Conservation (phyloP, 2,797 vertebrate genomes). For the Microchirus variegatus region DNA sequence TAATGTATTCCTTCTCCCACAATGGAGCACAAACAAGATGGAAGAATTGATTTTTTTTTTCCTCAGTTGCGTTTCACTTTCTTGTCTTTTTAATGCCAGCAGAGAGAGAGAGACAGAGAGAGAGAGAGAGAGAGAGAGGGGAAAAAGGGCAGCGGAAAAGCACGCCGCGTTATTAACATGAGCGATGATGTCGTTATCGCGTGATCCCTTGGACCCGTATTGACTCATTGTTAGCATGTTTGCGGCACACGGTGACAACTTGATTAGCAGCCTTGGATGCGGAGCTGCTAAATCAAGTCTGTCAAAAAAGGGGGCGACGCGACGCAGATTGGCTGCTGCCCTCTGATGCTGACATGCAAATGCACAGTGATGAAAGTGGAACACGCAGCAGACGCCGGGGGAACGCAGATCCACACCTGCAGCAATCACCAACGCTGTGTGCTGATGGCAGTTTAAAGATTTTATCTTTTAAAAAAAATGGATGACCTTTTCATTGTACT, state of each 20-base stretch:
- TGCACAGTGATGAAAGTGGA: slow-evolving; percentile 29
- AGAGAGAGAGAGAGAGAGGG: too few relatives aligned
- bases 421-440: background rate
- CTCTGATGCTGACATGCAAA: slow-evolving; percentile 44
- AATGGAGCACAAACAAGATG: slow-evolving; percentile 47
- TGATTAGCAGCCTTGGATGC: slow-evolving; percentile 64
- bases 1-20: slow-evolving; percentile 48
- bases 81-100: slow-evolving; percentile 24
- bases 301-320: slow-evolving; percentile 47
- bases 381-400: background rate
- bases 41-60: slow-evolving; percentile 59
- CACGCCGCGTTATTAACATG: slow-evolving; percentile 55
- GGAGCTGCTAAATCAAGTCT: slow-evolving; percentile 66
- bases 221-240: slow-evolving; percentile 66
- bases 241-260: slow-evolving; percentile 55
- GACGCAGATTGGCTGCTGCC: slow-evolving; percentile 49
- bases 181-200: slow-evolving; percentile 67
- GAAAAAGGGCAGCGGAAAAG: slow-evolving; percentile 49
- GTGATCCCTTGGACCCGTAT: slow-evolving; percentile 51
- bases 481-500: background rate
- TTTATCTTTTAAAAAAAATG: background rate
- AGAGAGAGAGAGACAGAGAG: too few relatives aligned
- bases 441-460: slow-evolving; percentile 3
- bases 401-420: slow-evolving; percentile 9
- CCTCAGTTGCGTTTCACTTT: slow-evolving; percentile 27